phyloP scores from a whole-genome alignment of 2,113 vertebrate species.

The Istiophorus platypterus region DNA sequence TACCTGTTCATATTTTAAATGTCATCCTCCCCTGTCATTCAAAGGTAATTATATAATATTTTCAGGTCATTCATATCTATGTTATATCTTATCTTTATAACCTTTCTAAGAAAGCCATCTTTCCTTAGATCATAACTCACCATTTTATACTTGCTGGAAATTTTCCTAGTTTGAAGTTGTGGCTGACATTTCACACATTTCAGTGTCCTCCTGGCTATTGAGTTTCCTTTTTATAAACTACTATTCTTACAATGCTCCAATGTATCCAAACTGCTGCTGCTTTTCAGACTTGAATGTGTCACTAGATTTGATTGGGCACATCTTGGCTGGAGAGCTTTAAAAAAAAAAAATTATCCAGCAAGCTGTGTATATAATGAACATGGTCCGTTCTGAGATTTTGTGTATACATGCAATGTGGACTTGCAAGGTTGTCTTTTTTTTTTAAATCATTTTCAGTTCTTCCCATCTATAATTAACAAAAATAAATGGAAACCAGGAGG shows the following conservation, averaged over 20 bases:
- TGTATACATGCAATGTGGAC: constrained; percentile 56
- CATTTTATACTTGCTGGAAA: background rate
- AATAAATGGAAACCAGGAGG: constrained; percentile 15
- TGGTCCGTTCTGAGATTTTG: constrained; percentile 39
- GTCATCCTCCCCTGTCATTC: background rate
- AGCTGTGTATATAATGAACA: constrained; percentile 35
- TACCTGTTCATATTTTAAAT: background rate
- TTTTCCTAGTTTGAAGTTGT: background rate
- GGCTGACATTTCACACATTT: background rate
- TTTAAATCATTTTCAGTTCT: constrained; percentile 14
- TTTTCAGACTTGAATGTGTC: constrained; percentile 1
- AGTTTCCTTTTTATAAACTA: background rate
- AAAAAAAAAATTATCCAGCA: background rate
- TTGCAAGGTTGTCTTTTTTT: constrained; percentile 36
- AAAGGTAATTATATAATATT: constrained; percentile 3
- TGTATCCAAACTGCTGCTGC: constrained; percentile 11
- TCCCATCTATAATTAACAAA: constrained; percentile 42
- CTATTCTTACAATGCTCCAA: background rate
- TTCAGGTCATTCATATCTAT: background rate
- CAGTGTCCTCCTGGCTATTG: background rate
- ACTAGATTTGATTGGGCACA: background rate
- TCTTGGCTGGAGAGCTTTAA: background rate
- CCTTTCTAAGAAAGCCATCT: background rate
- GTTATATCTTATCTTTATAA: background rate
- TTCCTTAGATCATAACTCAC: background rate